phyloP scores from a whole-genome alignment of 2,113 vertebrate genomes.

The Thalassarche chlororhynchos region DNA sequence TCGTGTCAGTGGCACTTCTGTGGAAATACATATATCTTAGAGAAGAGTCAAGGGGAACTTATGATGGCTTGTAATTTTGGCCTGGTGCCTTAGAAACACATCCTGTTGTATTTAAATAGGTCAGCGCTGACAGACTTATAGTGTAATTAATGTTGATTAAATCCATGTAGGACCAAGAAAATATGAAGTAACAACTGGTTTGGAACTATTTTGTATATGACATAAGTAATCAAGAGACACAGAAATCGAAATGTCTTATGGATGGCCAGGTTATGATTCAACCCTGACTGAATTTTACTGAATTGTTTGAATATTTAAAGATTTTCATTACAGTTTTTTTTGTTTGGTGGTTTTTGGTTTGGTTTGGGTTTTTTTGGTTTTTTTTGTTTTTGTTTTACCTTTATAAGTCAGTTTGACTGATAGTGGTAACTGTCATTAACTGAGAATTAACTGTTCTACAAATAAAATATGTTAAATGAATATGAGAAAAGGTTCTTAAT shows the following conservation, averaged over 20 bases:
- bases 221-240: not conserved
- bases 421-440: not conserved
- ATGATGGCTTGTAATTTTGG: not conserved
- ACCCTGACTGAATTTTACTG: not conserved
- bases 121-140: not conserved
- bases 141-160: slow-evolving; percentile 38
- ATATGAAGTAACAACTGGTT: not conserved
- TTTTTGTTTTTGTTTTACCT: not conserved
- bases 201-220: not conserved
- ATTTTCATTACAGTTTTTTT: not conserved
- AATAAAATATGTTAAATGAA: not conserved
- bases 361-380: no score
- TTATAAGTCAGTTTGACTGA: not conserved
- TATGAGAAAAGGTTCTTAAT: not conserved
- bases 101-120: slow-evolving; percentile 21
- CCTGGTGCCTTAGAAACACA: not conserved
- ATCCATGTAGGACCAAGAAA: not conserved
- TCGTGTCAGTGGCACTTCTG: not conserved
- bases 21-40: not conserved
- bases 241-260: not conserved
- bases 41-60: not conserved
- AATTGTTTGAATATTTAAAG: not conserved
- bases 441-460: not conserved
- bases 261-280: not conserved
- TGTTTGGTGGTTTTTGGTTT: no score